Conservation (phyloP, 2,113 vertebrate genomes). For the Eretmochelys imbricata region DNA sequence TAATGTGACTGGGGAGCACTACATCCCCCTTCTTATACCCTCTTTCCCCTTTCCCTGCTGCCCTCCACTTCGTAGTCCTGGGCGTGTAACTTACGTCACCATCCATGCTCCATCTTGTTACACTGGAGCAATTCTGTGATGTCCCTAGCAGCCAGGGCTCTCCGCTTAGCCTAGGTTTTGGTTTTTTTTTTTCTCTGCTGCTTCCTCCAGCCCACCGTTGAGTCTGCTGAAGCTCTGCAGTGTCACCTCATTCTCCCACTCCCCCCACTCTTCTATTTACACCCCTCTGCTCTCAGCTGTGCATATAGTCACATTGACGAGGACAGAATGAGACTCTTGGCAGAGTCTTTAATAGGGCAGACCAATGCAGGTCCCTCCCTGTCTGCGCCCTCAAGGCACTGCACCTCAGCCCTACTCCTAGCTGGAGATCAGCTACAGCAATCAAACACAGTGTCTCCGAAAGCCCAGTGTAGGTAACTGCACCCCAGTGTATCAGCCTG, state of each 20-base stretch:
- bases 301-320: background rate
- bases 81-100: too few relatives aligned
- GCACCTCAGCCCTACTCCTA: background rate
- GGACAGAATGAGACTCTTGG: background rate
- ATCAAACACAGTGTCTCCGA: background rate
- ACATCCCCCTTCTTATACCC: background rate
- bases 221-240: background rate
- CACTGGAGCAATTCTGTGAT: background rate
- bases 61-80: background rate
- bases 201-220: background rate
- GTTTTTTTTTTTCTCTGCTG: background rate
- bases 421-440: background rate
- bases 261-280: background rate
- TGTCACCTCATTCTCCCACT: background rate
- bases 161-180: background rate
- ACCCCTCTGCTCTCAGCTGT: background rate
- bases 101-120: background rate
- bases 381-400: background rate
- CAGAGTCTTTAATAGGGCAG: background rate
- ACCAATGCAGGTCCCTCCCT: background rate
- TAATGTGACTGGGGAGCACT: background rate
- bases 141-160: background rate
- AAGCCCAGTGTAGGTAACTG: background rate
- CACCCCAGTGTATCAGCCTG: background rate
- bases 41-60: background rate